A percentile compares a stretch with the other conserved stretches of the same genome.
phyloP scores from a whole-genome alignment of 2,113 vertebrate species.

The Symphodus melops region DNA sequence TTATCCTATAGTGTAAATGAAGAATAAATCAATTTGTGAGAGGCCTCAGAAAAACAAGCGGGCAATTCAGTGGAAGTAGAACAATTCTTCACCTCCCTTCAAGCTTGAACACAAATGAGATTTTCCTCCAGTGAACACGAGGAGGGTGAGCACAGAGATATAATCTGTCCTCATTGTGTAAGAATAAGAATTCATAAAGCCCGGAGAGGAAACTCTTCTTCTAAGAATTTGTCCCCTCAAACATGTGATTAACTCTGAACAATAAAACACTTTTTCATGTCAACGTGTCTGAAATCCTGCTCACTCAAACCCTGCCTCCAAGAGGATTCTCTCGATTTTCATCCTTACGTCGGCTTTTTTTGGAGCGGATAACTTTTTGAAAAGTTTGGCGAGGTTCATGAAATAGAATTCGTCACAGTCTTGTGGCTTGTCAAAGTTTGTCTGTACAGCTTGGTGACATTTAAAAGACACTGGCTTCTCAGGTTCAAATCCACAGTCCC shows the following conservation, averaged over 20 bases:
- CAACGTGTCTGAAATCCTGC: too few species aligned
- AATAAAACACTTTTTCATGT: not conserved
- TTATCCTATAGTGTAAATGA: too few species aligned
- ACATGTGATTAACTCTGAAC: not conserved
- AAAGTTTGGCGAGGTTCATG: conserved; percentile 43
- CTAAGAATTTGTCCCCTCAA: not conserved
- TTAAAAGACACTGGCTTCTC: not conserved
- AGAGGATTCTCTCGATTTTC: conserved; percentile 48
- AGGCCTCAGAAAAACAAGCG: too few species aligned
- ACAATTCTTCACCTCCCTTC: too few species aligned
- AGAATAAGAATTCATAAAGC: too few species aligned
- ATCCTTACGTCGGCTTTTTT: conserved; percentile 50
- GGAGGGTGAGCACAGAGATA: too few species aligned
- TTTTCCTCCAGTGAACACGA: too few species aligned
- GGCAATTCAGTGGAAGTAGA: too few species aligned
- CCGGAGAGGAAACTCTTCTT: too few species aligned
- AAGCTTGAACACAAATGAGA: too few species aligned
- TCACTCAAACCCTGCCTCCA: conserved; percentile 48
- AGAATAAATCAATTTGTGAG: too few species aligned
- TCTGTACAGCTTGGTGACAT: conserved; percentile 24
- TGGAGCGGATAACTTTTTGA: conserved; percentile 40
- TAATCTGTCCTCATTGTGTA: too few species aligned
- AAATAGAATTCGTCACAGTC: conserved; percentile 59
- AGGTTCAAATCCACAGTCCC: not conserved
- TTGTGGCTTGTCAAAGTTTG: conserved; percentile 32